These are phyloP conservation scores for Epicauta chinensis DNA, from an alignment of 1,140 invertebrate genomes.

Conservation along the genomic window DNA sequence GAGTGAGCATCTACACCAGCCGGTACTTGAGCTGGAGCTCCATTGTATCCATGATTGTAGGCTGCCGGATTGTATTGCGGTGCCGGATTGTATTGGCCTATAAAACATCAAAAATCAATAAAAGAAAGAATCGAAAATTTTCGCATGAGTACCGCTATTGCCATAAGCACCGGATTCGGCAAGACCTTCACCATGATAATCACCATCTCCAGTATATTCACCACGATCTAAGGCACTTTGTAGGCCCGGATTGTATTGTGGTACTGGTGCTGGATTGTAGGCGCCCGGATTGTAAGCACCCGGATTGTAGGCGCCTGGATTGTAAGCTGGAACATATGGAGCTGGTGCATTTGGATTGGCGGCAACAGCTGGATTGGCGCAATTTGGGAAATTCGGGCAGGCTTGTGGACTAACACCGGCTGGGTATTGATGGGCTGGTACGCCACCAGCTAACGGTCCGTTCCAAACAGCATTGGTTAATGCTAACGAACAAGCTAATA, in stretches of 20 bases:
- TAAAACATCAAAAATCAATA: neutral
- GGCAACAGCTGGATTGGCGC: slow-evolving; percentile 39
- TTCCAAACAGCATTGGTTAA: slow-evolving; percentile 35
- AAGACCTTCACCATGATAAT: slow-evolving; percentile 46
- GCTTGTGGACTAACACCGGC: slow-evolving; percentile 42
- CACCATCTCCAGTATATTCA: slow-evolving; percentile 41
- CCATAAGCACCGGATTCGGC: slow-evolving; percentile 44
- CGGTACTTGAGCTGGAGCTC: slow-evolving; percentile 41
- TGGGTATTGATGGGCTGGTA: slow-evolving; percentile 38
- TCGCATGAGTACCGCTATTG: slow-evolving; percentile 25
- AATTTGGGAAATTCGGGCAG: slow-evolving; percentile 44
- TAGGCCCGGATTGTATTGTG: slow-evolving; percentile 25
- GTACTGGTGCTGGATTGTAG: slow-evolving; percentile 19
- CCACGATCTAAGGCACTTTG: slow-evolving; percentile 37
- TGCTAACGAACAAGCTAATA: slow-evolving; percentile 35
- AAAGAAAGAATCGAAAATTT: neutral
- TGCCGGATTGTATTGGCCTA: neutral
- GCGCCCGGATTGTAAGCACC: slow-evolving; percentile 6
- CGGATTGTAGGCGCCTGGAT: slow-evolving; percentile 12
- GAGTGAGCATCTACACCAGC: slow-evolving; percentile 48
- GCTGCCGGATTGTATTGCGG: slow-evolving; percentile 9
- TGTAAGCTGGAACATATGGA: slow-evolving; percentile 16
- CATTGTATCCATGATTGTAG: slow-evolving; percentile 18
- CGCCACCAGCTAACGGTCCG: slow-evolving; percentile 39
- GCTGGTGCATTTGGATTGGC: slow-evolving; percentile 29